A percentile compares a stretch with the other conserved stretches of the same genome.
phyloP scores from a whole-genome alignment of 1,140 invertebrate species.

The Trichoplusia ni region DNA sequence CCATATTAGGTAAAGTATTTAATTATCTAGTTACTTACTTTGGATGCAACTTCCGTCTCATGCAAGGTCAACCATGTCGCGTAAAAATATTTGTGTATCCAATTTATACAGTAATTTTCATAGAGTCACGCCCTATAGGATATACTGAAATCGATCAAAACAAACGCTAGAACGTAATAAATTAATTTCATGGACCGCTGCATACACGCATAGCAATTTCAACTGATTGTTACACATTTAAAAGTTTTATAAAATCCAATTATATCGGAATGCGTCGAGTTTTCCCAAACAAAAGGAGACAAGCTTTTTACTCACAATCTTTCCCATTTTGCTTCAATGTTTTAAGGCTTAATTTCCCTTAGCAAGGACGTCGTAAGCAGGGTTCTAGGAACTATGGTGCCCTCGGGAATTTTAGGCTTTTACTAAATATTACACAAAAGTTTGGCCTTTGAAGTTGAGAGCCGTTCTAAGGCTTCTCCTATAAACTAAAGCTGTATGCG shows the following conservation, averaged over 20 bases:
- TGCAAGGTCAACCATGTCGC: no score
- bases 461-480: conserved; percentile 7
- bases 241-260: conserved; percentile 4
- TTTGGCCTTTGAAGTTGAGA: not conserved
- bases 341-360: not conserved
- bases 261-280: conserved; percentile 10
- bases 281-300: conserved; percentile 10
- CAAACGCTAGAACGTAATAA: not conserved
- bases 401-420: conserved; percentile 19
- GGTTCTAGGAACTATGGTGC: conserved; percentile 2
- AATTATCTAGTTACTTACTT: no score
- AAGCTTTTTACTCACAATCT: not conserved
- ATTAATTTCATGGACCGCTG: conserved; percentile 21
- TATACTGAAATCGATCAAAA: not conserved
- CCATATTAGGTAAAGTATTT: no score
- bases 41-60: no score
- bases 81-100: no score
- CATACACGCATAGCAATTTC: not conserved
- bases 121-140: not conserved
- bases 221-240: conserved; percentile 22
- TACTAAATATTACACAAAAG: conserved; percentile 27
- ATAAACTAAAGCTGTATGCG: conserved; percentile 15
- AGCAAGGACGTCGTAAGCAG: not conserved
- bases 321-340: conserved; percentile 6
- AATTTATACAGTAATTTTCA: no score